phyloP scores from a whole-genome alignment of 2,888 invertebrate species.

The Subacronicta megacephala region DNA sequence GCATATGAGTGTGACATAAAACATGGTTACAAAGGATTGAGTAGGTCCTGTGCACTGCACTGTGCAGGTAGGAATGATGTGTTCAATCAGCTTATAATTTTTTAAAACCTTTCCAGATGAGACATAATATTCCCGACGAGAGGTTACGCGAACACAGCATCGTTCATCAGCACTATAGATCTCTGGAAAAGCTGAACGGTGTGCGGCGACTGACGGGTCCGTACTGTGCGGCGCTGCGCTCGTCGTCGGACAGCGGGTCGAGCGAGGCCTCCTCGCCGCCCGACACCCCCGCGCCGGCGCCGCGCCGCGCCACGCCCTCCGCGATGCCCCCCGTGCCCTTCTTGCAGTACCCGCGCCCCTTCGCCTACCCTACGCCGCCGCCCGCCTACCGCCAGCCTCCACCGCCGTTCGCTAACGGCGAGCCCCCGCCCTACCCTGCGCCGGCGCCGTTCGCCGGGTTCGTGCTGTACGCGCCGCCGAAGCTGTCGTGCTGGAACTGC shows the following conservation, averaged over 20 bases:
- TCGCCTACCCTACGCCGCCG: slow-evolving; percentile 80
- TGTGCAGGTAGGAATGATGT: no score
- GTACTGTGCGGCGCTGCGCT: slow-evolving; percentile 69
- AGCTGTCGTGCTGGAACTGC: slow-evolving; percentile 97
- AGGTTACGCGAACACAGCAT: slow-evolving; percentile 90
- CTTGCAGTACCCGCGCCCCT: slow-evolving; percentile 79
- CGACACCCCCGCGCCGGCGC: slow-evolving; percentile 76
- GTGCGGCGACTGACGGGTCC: slow-evolving; percentile 85
- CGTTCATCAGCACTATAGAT: slow-evolving; percentile 84
- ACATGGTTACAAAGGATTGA: no score
- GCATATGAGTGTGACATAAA: no score
- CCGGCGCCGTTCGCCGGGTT: slow-evolving; percentile 82
- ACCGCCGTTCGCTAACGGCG: slow-evolving; percentile 85
- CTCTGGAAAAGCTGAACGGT: slow-evolving; percentile 89
- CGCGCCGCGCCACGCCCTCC: slow-evolving; percentile 69
- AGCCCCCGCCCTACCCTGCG: slow-evolving; percentile 82
- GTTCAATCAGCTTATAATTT: neutral
- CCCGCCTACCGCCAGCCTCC: slow-evolving; percentile 82
- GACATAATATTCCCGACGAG: slow-evolving; percentile 91
- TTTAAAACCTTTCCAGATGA: slow-evolving; percentile 82
- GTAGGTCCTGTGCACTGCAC: no score
- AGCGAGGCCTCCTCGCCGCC: slow-evolving; percentile 82
- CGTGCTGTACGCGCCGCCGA: slow-evolving; percentile 89
- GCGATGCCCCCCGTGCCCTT: slow-evolving; percentile 73
- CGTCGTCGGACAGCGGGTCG: slow-evolving; percentile 84